Evolutionary conservation across 2,888 invertebrate species (phyloP), one percentile per base, ranked within the genome.

Genomic region (Agrotis puta): DNA sequence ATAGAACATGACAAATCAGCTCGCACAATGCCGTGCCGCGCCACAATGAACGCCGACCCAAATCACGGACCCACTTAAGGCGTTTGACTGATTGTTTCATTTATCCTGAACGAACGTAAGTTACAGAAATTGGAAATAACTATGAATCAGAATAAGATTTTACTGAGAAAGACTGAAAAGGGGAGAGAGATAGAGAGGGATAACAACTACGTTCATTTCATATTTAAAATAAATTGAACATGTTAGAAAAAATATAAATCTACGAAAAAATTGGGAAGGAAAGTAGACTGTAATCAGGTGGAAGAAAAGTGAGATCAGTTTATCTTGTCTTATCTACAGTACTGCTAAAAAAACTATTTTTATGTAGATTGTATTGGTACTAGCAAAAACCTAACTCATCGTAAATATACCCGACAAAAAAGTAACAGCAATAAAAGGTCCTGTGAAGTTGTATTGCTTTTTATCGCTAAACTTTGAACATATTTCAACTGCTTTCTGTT

Each of bases 81-180:
- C 74, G 67, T 77, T 74, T 72, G 83, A 86, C 78, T 85, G 83
- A 85, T 86, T 85, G 83, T 70, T 79, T 83, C 67, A 83, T 74
- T 79, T 80, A 63, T 74, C 54, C 27, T 51, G 62, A 83, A 72
- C 54, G 81, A 79, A 79, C 56, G 51, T 39, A 65, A 63, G 39
- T 56, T 48, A 59, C 43, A 24, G 53, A 54, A 83, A 74, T 66
- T 57, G 20, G 53, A 62, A 81, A 76, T 33, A 9, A 53, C 39
- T 48, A 16, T 33, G 18, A 62, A 48, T 43, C 45, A 6, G 53
- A 57, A 53, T 33, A 47, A 47, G 43, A 24, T 45, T 58, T 79
- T 57, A 33, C 48, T 51, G 14, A 56, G 33, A 18, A 14, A 20
- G 1, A n/a, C n/a, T 24, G 33, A 24, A 22, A 14, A 6, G 11